Base-by-base conservation (phyloP, 2,797 vertebrate species). In the Trachops cirrhosus region DNA sequence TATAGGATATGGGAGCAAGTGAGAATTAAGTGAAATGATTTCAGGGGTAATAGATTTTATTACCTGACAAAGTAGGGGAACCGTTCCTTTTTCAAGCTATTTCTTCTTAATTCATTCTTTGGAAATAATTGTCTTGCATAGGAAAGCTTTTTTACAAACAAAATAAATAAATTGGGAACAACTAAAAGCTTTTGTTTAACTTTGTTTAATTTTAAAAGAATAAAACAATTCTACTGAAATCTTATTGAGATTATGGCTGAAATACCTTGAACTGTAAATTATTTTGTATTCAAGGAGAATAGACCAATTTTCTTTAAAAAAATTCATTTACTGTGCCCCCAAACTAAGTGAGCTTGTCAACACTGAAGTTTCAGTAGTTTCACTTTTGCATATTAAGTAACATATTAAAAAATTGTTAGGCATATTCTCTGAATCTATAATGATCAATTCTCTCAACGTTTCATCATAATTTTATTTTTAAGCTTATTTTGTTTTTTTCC, bases 31-130 rank as follows among this genome's bases (percentile, higher is more conserved):
- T 98, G 94, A 98, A 99, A 98, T 98, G 85, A 98, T 98, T 98
- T 99, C 98, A 98, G 98, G 98, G 98, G 96, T 98, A 99, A 98
- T 99, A 98, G 98, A 98, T 98, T 99, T 99, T 99, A 99, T 99
- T 98, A 98, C 97, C 97, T 94, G 84, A 98, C 98, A 98, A 99
- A 98, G 96, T 98, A 96, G 98, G 97, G 97, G 98, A 98, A 91
- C 97, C 93, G 86, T 97, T 92, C 97, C 98, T 96, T 97, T 98
- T 98, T 98, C 98, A 98, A 98, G 97, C 97, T 97, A n/a, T 99
- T 99, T 99, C 98, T 98, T 98, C 98, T 99, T 99, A 98, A 99
- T 99, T 99, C 96, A 98, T 98, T 99, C 98, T 98, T 97, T 99
- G 97, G 96, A 98, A 97, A 98, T 99, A 99, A 99, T 99, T 99